These are phyloP conservation scores for Myotis planiceps DNA, from an alignment of 2,797 vertebrate genomes.

Conservation along the genomic window DNA sequence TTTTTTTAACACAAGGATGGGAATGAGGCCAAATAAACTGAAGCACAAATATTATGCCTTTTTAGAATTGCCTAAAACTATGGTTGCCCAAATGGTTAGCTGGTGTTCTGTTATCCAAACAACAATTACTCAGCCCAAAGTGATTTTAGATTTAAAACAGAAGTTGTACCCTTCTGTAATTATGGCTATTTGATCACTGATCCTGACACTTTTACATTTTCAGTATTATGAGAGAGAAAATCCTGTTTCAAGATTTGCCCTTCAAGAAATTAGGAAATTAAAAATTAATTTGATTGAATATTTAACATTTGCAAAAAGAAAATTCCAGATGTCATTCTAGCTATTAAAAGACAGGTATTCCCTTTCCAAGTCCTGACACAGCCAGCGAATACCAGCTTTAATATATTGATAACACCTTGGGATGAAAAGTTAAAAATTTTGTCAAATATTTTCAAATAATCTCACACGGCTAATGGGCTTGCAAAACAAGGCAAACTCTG, in stretches of 20 bases:
- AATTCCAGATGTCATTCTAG: conserved; percentile 72
- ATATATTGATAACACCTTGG: conserved; percentile 72
- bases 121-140: conserved; percentile 52
- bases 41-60: conserved; percentile 4
- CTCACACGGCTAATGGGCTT: not conserved
- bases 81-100: not conserved
- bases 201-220: conserved; percentile 80
- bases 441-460: conserved; percentile 49
- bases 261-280: conserved; percentile 84
- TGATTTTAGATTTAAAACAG: conserved; percentile 73
- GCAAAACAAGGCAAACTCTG: conserved; percentile 22
- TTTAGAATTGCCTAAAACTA: conserved; percentile 36
- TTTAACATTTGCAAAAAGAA: conserved; percentile 46
- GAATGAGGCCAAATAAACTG: not conserved
- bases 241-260: conserved; percentile 74
- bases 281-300: conserved; percentile 81
- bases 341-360: conserved; percentile 47
- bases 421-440: conserved; percentile 65
- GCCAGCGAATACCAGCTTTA: conserved; percentile 40
- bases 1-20: not conserved
- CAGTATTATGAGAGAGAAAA: conserved; percentile 59
- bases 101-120: conserved; percentile 56
- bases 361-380: not conserved
- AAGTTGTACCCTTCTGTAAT: conserved; percentile 66
- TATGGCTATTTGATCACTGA: conserved; percentile 73